Evolutionary conservation across 2,113 vertebrate genomes (phyloP).

Genomic region (Corythornis vintsioides): DNA sequence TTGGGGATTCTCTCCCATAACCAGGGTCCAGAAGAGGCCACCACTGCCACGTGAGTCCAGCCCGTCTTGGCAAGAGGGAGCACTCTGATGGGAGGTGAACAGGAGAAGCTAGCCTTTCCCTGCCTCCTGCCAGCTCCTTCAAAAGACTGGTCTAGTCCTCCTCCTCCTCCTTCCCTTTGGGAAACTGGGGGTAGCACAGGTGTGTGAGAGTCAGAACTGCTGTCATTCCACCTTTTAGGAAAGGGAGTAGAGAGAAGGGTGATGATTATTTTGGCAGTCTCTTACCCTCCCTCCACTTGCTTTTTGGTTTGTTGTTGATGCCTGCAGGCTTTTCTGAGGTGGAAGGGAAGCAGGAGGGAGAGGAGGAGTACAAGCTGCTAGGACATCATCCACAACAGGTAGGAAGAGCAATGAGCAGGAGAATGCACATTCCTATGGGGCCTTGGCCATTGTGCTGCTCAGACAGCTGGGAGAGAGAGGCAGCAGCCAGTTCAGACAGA

Average conservation of each 20-base stretch:
- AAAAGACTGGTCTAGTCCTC: constrained; percentile 40
- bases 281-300: constrained; percentile 52
- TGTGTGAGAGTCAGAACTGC: constrained; percentile 1
- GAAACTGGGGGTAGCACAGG: constrained; percentile 19
- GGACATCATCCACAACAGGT: constrained; percentile 51
- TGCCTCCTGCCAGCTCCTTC: constrained; percentile 49
- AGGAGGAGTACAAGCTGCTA: constrained; percentile 42
- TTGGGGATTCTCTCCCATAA: constrained; percentile 53
- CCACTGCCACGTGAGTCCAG: constrained; percentile 76
- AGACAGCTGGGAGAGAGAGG: constrained; percentile 28
- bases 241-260: constrained; percentile 41
- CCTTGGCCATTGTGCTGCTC: background rate
- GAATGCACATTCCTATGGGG: constrained; percentile 8
- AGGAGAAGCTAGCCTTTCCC: constrained; percentile 56
- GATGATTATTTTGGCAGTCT: constrained; percentile 68
- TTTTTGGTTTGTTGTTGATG: constrained; percentile 68
- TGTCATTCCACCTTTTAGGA: background rate
- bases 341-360: background rate
- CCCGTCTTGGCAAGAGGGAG: constrained; percentile 71
- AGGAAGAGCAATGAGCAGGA: constrained; percentile 53
- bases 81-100: background rate
- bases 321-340: constrained; percentile 48
- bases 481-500: constrained; percentile 16
- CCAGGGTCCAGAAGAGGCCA: constrained; percentile 68
- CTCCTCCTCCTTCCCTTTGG: constrained; percentile 40